Base-by-base conservation (phyloP, 2,113 vertebrate species). In the Fregetta grallaria region DNA sequence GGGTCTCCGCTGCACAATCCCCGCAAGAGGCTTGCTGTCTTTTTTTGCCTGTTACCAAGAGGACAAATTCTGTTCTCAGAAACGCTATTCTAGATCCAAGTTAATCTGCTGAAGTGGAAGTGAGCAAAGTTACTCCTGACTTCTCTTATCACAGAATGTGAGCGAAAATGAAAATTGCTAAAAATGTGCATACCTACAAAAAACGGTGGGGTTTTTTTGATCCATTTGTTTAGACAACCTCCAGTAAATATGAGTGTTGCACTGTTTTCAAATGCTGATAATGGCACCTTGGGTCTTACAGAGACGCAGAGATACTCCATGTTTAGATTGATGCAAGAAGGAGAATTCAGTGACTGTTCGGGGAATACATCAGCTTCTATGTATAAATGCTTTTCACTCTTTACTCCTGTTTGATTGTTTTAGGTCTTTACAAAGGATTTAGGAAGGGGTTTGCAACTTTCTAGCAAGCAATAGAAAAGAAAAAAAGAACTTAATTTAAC, bases 361-460 rank as follows among this genome's bases (percentile, higher is more conserved):
- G 14, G 17, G 50, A 90, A 56, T 71, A 42, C 15, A 38, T 38
- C 83, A 82, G 36, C 27, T 58, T 72, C 40, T 6, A 1, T 36
- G 18, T 72, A 53, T 26, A 86, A 86, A 89, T 34, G 16, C 34
- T 86, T 93, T 87, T 67, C 40, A 50, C 40, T 87, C 44, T 72
- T 52, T 92, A 61, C 34, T 84, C 22, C 19, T 2, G 1, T 90
- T 91, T 94, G 52, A 29, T 77, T 90, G 26, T 45, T 95, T 73
- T 86, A 86, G 49, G 68, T 49, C 56, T 91, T 92, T 81, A 71
- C 55, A 78, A 91, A 81, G n/a, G 59, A 65, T 96, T 91, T 96
- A 67, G 92, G 67, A 92, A 91, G 40, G 36, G 90, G 86, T 97
- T 92, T 90, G 32, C 42, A 88, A 92, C n/a, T 92, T 96, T 90